These are phyloP conservation scores for Sander vitreus DNA, from an alignment of 2,113 vertebrate genomes.

Conservation along the genomic window DNA sequence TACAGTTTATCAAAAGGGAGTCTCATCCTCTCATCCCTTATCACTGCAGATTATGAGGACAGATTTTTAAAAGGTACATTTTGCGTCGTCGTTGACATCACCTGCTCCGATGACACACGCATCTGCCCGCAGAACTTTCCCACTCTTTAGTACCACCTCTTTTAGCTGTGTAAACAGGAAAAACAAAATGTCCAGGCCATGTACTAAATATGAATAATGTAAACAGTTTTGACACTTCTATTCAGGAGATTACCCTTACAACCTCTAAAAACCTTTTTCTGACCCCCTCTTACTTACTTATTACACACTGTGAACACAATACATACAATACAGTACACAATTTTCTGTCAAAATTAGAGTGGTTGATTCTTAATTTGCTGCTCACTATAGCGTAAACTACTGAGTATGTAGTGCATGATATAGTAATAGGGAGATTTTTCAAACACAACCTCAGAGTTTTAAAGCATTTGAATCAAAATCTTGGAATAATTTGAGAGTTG, in stretches of 20 bases:
- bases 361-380: background rate
- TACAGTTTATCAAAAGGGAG: background rate
- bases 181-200: constrained; percentile 20
- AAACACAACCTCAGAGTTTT: background rate
- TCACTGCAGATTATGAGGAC: background rate
- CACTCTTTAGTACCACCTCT: constrained; percentile 98
- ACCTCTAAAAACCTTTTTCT: background rate
- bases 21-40: background rate
- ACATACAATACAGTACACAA: background rate
- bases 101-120: constrained; percentile 96
- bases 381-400: too few species aligned
- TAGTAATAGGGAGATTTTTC: background rate
- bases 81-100: constrained; percentile 73
- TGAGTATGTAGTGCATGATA: background rate
- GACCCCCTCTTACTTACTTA: background rate
- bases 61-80: background rate
- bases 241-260: background rate
- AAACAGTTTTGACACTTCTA: background rate
- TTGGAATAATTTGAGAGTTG: background rate
- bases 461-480: background rate
- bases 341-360: background rate
- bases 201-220: background rate
- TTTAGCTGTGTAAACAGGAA: constrained; percentile 87
- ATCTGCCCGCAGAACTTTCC: constrained; percentile 94
- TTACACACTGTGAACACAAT: background rate